Percentiles rank a stretch among this genome's conserved stretches.
These are phyloP conservation scores for Papilio dardanus DNA, from an alignment of 1,140 invertebrate species.

Conservation along the genomic window DNA sequence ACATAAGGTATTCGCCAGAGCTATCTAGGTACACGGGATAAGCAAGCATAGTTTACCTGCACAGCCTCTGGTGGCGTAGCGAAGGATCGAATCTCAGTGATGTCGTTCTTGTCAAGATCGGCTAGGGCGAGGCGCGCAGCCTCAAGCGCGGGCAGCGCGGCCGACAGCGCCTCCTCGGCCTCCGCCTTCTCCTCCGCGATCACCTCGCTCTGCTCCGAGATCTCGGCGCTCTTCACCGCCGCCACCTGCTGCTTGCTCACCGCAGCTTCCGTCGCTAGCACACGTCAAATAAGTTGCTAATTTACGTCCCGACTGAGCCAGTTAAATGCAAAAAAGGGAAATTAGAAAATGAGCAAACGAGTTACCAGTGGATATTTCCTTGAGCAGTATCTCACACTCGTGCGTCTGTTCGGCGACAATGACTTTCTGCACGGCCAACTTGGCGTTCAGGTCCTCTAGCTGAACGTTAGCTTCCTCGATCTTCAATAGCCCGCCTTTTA, in stretches of 20 bases:
- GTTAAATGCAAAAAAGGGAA: neutral
- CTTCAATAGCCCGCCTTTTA: conserved; percentile 88
- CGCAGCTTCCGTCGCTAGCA: conserved; percentile 85
- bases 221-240: conserved; percentile 89
- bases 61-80: conserved; percentile 95
- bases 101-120: conserved; percentile 93
- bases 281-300: neutral
- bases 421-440: conserved; percentile 89
- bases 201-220: conserved; percentile 89
- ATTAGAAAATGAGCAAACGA: neutral
- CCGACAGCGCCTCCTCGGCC: conserved; percentile 89
- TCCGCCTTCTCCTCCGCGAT: conserved; percentile 91
- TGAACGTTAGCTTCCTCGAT: conserved; percentile 91
- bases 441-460: conserved; percentile 88
- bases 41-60: conserved; percentile 76
- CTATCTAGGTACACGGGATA: neutral
- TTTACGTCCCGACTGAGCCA: neutral
- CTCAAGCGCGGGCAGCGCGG: conserved; percentile 91
- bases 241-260: conserved; percentile 90
- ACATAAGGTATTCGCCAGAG: too few relatives aligned
- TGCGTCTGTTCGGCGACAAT: conserved; percentile 89
- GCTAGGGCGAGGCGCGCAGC: conserved; percentile 89
- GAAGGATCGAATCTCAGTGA: conserved; percentile 95
- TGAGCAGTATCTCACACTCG: conserved; percentile 88
- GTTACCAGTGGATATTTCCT: conserved; percentile 78